Base-by-base conservation (phyloP, 2,888 invertebrate species). In the Eurois occulta region DNA sequence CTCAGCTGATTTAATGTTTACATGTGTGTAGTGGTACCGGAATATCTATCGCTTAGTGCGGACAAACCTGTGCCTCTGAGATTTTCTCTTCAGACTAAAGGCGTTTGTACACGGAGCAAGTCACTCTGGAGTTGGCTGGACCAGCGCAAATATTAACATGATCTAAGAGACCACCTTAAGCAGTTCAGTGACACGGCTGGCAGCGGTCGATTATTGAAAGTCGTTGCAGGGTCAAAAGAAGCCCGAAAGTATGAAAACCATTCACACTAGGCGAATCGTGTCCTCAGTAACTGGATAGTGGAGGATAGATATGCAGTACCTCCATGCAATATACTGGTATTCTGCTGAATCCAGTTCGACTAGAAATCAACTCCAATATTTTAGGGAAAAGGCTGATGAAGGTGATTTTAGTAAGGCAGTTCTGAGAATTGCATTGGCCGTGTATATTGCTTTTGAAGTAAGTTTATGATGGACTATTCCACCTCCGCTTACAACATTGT, bases 1-100 rank as follows among this genome's bases (percentile, higher is more conserved):
- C 84, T 80, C 84, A 80, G 81, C 85, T 86, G 86, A 86, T 86
- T 87, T 87, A 87, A 78, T 82, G 86, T 86, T 86, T 84, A 80
- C 74, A 84, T 84, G 78, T 70, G 77, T 74, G 78, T 74, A 75
- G 75, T 77, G 68, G 58, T 78, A 68, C 71, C 24, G 35, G 52
- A 70, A 72, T 81, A 71, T 72, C 71, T 84, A 78, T 65, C 84
- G 79, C 75, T 85, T 84, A 79, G 70, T 86, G 77, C 60, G 38
- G 75, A 87, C 73, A 80, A 83, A 66, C 67, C 60, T 43, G 70
- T 35, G 35, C 32, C 5, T 16, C 71, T 32, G 76, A 84, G 80
- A 72, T 80, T 80, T 83, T 80, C 68, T 69, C 16, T n/a, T 16
- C 52, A 24, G 67, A 77, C 58, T 80, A 75, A 79, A 69, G 55